Conservation (phyloP, 2,888 invertebrate species). For the Phalera bucephala region DNA sequence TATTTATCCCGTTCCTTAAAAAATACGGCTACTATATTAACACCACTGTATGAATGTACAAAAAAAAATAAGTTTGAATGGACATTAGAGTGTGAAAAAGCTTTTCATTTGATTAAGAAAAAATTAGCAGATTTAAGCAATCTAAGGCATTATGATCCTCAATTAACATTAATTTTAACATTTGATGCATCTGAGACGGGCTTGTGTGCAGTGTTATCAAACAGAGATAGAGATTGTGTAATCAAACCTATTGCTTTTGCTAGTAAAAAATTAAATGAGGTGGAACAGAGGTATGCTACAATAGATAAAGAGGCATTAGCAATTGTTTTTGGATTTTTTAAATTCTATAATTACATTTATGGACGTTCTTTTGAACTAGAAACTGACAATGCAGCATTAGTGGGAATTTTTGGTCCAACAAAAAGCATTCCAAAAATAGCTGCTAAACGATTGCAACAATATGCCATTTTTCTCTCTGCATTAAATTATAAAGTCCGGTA, state of each 20-base stretch:
- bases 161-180: not conserved
- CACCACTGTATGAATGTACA: not conserved
- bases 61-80: not conserved
- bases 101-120: not conserved
- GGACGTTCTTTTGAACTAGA: slow-evolving; percentile 4
- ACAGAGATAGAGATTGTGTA: not conserved
- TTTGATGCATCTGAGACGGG: not conserved
- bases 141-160: not conserved
- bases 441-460: slow-evolving; percentile 30
- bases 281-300: not conserved
- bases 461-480: slow-evolving; percentile 21
- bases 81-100: not conserved
- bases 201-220: not conserved
- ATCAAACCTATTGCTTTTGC: not conserved
- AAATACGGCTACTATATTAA: not conserved
- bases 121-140: not conserved
- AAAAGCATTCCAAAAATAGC: slow-evolving; percentile 41
- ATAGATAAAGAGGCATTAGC: slow-evolving; percentile 4
- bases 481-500: slow-evolving; percentile 1
- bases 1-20: slow-evolving; percentile 2
- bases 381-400: slow-evolving; percentile 26
- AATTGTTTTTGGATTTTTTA: not conserved
- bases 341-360: not conserved
- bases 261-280: not conserved
- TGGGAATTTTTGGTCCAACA: slow-evolving; percentile 35